Base-by-base conservation (phyloP, 2,888 invertebrate genomes). In the Mythimna ferrago region DNA sequence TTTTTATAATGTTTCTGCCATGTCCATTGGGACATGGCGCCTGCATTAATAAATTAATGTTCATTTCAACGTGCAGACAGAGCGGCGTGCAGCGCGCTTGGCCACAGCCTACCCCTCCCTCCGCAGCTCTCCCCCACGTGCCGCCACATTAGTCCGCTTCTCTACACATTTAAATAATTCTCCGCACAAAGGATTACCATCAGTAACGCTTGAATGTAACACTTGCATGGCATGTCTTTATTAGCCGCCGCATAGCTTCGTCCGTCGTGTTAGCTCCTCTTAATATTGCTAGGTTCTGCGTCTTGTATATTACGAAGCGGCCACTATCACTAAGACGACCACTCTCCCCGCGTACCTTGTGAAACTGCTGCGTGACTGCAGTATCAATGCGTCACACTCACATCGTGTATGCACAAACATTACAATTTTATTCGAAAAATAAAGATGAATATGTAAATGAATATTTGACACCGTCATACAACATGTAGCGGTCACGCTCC, bases 391-490 rank as follows among this genome's bases (percentile, higher is more conserved):
- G 71, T 62, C 71, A 57, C 66, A 19, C 26, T 48, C 77, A 51
- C 62, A 26, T 53, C 53, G 21, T 44, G 38, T 62, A 56, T 61
- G 11, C 56, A 76, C 41, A 58, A 53, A 76, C 38, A 71, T 54
- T 61, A 67, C 53, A 16, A 56, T 66, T 66, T 57, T 65, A 62
- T 65, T 57, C 72, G 26, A 62, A 67, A 72, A 65, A 67, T 63
- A 77, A 68, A 68, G 57, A 78, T 72, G 65, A 78, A 78, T 72
- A 72, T 72, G 65, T 63, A 62, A 78, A 78, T 78, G 51, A 61
- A 78, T 65, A 78, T 78, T 78, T 71, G 58, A 63, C 58, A 53
- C 19, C 57, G 56, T 65, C 57, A 62, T 54, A 68, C 71, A 76
- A 71, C 60, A 67, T 53, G 56, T 35, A 77, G 19, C 77, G 62